phyloP scores from a whole-genome alignment of 1,140 invertebrate genomes.

The Solenopsis invicta region DNA sequence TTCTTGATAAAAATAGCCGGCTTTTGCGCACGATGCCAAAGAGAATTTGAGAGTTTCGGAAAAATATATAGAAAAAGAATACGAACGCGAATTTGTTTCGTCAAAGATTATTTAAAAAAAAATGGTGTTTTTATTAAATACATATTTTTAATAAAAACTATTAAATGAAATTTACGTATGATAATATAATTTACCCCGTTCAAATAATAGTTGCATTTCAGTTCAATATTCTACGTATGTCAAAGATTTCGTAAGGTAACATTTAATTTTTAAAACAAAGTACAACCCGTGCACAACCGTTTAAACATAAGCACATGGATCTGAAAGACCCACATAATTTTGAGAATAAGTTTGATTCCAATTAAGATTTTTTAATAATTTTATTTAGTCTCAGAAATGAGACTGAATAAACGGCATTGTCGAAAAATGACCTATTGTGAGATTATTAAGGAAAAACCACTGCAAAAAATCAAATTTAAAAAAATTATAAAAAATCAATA shows the following conservation, averaged over 20 bases:
- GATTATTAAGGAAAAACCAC: no score
- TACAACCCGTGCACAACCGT: no score
- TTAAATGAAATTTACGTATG: not conserved
- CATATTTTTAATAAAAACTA: not conserved
- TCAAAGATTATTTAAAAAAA: not conserved
- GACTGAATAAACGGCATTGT: no score
- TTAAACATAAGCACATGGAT: no score
- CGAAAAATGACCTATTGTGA: no score
- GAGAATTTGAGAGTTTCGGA: not conserved
- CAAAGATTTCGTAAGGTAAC: not conserved
- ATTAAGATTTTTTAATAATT: no score
- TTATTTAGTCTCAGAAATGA: no score
- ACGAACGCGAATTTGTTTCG: not conserved
- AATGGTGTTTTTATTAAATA: not conserved
- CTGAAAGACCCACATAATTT: no score
- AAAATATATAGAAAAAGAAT: not conserved
- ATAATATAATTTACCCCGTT: not conserved
- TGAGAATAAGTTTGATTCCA: no score
- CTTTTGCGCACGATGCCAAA: not conserved
- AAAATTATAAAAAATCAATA: no score
- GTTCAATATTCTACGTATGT: not conserved
- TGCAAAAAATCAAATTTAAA: no score
- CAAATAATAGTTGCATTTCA: not conserved
- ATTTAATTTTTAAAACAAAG: conserved; percentile 23
- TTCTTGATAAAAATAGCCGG: conserved; percentile 47